Evolutionary conservation across 2,113 vertebrate genomes (phyloP).

Genomic region (Channa argus): DNA sequence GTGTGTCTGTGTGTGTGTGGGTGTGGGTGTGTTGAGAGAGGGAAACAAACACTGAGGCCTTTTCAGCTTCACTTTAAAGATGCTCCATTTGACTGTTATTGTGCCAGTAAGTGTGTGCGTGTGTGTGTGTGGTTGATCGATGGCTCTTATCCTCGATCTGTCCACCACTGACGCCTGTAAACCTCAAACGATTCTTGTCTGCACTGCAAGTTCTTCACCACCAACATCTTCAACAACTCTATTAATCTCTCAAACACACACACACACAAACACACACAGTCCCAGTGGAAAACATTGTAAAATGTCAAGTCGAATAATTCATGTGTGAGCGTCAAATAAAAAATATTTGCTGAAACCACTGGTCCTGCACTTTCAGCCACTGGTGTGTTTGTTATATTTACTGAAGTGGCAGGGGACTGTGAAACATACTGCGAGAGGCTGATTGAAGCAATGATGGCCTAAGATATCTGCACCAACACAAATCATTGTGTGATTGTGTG

Average conservation of each 20-base stretch:
- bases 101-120: background rate
- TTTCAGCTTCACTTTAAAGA: slow-evolving; percentile 1
- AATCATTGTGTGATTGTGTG: background rate
- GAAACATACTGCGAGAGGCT: slow-evolving; percentile 35
- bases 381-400: slow-evolving; percentile 51
- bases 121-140: slow-evolving; percentile 43
- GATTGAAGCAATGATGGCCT: slow-evolving; percentile 17
- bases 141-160: slow-evolving; percentile 31
- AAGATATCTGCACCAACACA: slow-evolving; percentile 31
- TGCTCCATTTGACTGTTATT: slow-evolving; percentile 7
- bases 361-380: slow-evolving; percentile 39
- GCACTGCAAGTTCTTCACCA: slow-evolving; percentile 36
- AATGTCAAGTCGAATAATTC: slow-evolving; percentile 69
- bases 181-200: slow-evolving; percentile 46
- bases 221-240: slow-evolving; percentile 41
- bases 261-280: background rate
- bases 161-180: slow-evolving; percentile 36
- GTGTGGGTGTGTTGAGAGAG: background rate
- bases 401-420: slow-evolving; percentile 46
- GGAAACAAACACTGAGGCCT: background rate
- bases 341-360: slow-evolving; percentile 40
- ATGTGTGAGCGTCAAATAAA: slow-evolving; percentile 54
- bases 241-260: slow-evolving; percentile 42
- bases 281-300: slow-evolving; percentile 52
- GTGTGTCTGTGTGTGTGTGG: slow-evolving; percentile 64